Evolutionary conservation across 2,888 invertebrate species (phyloP).

Genomic region (Antitype chi): DNA sequence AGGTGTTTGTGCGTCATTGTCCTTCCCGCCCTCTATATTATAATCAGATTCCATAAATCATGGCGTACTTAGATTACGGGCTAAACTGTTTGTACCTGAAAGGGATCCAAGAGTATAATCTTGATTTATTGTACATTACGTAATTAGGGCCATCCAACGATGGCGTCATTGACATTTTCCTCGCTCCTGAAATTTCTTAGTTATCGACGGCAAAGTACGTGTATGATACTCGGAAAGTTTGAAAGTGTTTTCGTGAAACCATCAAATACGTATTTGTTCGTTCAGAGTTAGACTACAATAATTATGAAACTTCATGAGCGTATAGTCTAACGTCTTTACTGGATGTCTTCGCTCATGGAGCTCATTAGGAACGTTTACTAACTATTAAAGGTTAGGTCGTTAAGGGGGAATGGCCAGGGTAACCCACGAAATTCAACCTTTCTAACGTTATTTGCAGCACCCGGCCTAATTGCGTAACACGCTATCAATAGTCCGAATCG

Average conservation of each 20-base stretch:
- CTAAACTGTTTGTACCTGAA: slow-evolving; percentile 43
- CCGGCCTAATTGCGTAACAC: too few species aligned
- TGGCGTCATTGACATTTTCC: slow-evolving; percentile 46
- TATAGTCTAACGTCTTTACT: slow-evolving; percentile 32
- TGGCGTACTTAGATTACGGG: slow-evolving; percentile 12
- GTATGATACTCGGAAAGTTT: slow-evolving; percentile 37
- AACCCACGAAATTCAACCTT: too few species aligned
- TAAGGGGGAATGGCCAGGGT: not conserved
- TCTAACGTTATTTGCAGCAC: too few species aligned
- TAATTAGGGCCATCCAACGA: slow-evolving; percentile 53
- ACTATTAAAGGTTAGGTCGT: slow-evolving; percentile 39
- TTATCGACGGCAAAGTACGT: slow-evolving; percentile 40
- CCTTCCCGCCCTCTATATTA: not conserved
- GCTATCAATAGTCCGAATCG: too few species aligned
- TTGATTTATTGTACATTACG: slow-evolving; percentile 50
- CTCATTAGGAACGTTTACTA: slow-evolving; percentile 42
- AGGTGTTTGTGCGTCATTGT: too few species aligned
- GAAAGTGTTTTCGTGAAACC: slow-evolving; percentile 36
- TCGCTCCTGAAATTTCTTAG: slow-evolving; percentile 38
- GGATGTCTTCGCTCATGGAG: slow-evolving; percentile 22
- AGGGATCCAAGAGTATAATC: slow-evolving; percentile 51
- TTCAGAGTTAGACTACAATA: slow-evolving; percentile 35
- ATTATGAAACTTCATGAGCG: slow-evolving; percentile 43
- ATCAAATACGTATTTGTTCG: slow-evolving; percentile 22
- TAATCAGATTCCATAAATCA: slow-evolving; percentile 22